Evolutionary conservation across 2,797 vertebrate species (phyloP).

Genomic region (Helostoma temminkii): DNA sequence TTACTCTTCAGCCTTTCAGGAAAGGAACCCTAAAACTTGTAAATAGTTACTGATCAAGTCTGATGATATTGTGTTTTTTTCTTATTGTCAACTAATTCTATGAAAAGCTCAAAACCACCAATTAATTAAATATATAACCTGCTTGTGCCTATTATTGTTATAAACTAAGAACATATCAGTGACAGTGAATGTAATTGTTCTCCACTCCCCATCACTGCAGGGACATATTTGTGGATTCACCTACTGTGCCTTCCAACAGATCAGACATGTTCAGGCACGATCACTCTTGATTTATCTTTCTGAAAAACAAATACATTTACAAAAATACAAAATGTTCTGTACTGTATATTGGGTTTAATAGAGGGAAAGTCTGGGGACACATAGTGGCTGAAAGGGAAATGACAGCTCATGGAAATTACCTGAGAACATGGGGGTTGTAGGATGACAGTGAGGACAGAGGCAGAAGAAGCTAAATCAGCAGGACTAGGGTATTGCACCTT

Average conservation of each 20-base stretch:
- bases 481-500: no score
- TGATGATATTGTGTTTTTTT: constrained; percentile 4
- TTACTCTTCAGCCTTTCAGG: constrained; percentile 36
- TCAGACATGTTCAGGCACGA: no score
- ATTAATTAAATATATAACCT: not conserved
- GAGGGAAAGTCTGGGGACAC: not conserved
- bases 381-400: not conserved
- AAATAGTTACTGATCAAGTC: constrained; percentile 24
- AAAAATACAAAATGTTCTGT: no score
- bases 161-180: not conserved
- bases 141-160: not conserved
- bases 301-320: no score
- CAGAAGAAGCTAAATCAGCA: no score
- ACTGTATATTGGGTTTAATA: not conserved
- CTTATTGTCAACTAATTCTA: constrained; percentile 33
- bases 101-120: constrained; percentile 6
- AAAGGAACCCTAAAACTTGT: constrained; percentile 36
- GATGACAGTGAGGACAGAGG: no score
- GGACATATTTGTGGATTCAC: no score
- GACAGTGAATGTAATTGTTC: not conserved
- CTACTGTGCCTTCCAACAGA: no score
- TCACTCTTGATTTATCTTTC: no score
- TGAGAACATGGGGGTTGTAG: not conserved
- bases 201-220: not conserved
- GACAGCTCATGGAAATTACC: no score